These are phyloP conservation scores for Cotesia vestalis DNA, from an alignment of 1,140 invertebrate genomes.

Conservation along the genomic window DNA sequence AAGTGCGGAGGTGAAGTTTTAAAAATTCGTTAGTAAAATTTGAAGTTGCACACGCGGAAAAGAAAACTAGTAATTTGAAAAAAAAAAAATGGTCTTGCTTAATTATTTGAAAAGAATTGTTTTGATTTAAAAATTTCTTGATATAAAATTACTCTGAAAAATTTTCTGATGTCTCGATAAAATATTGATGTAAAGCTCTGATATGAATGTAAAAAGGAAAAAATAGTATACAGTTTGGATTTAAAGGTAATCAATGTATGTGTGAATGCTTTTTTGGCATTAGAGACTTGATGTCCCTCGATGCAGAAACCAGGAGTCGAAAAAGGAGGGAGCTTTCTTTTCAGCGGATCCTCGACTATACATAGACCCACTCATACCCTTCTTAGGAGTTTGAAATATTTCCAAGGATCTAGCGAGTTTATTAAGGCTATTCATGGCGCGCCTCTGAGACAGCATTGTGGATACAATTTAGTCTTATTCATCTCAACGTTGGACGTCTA, in stretches of 20 bases:
- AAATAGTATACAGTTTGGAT: too few species aligned
- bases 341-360: background rate
- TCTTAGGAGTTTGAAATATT: slow-evolving; percentile 58
- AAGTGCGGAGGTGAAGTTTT: too few species aligned
- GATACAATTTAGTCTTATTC: slow-evolving; percentile 67
- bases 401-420: slow-evolving; percentile 65
- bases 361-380: background rate
- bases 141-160: background rate
- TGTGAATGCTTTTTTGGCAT: too few species aligned
- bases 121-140: background rate
- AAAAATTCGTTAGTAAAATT: too few species aligned
- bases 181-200: background rate
- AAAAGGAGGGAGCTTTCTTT: slow-evolving; percentile 3
- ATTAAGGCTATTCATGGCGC: slow-evolving; percentile 65
- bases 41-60: too few species aligned
- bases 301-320: too few species aligned
- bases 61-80: too few species aligned
- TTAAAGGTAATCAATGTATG: too few species aligned
- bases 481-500: slow-evolving; percentile 61
- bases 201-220: background rate
- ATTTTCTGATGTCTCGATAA: background rate
- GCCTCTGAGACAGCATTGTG: slow-evolving; percentile 64
- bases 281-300: too few species aligned
- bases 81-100: background rate
- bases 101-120: background rate